Evolutionary conservation across 1,140 invertebrate genomes (phyloP).

Genomic region (Vollenhovia emeryi): DNA sequence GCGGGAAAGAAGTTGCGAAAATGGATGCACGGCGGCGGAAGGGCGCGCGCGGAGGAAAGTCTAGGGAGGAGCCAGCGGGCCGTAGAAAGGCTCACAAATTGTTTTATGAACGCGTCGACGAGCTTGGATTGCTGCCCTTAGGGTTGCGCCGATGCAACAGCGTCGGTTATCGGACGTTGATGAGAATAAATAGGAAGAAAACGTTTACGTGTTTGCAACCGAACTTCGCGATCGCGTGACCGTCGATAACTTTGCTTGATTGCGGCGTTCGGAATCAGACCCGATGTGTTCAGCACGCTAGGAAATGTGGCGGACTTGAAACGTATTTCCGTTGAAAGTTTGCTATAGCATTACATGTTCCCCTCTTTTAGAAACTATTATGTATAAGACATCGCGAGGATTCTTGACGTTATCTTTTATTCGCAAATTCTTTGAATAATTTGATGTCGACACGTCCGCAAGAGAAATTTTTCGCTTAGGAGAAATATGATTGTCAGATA

Average conservation of each 20-base stretch:
- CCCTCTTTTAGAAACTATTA: not conserved
- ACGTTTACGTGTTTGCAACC: constrained; percentile 58
- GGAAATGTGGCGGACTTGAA: not conserved
- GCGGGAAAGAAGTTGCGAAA: constrained; percentile 38
- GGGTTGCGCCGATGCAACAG: constrained; percentile 49
- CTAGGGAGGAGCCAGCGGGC: constrained; percentile 57
- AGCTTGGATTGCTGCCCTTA: constrained; percentile 72
- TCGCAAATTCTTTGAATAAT: not conserved
- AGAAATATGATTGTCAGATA: not conserved
- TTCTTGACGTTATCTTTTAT: not conserved
- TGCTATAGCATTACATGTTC: not conserved
- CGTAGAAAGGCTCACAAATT: constrained; percentile 75
- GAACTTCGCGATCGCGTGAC: constrained; percentile 5
- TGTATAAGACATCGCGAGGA: not conserved
- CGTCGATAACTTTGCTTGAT: constrained; percentile 16
- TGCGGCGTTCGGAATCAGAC: not conserved
- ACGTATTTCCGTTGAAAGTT: not conserved
- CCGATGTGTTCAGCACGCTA: not conserved
- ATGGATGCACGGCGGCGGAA: constrained; percentile 21
- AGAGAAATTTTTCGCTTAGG: not conserved
- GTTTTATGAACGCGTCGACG: constrained; percentile 76
- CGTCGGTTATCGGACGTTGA: constrained; percentile 68
- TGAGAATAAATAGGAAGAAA: constrained; percentile 72
- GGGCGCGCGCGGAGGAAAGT: constrained; percentile 24
- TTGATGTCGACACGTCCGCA: not conserved